Base-by-base conservation (phyloP, 2,888 invertebrate species). In the Andrena camellia region DNA sequence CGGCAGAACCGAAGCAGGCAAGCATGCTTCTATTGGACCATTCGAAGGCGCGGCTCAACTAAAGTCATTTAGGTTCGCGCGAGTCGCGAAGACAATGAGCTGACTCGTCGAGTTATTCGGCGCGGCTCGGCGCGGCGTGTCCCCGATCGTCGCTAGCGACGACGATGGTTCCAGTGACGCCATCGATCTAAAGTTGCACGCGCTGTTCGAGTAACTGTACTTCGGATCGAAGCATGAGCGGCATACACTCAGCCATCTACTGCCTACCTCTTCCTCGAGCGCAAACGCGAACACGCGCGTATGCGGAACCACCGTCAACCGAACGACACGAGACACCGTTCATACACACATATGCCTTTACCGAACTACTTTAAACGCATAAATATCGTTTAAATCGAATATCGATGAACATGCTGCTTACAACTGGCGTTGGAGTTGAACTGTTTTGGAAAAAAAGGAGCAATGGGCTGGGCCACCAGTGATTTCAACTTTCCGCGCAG, bases 191-290 rank as follows among this genome's bases (percentile, higher is more conserved):
- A 90, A 88, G 86, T 86, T 89, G 84, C 88, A 87, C 86, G 85
- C 88, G 81, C 83, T 87, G 81, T 84, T 88, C 88, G 89, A 86
- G 85, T 92, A 92, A 92, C 91, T 92, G 91, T 92, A 92, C 88
- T 86, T 83, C 64, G 80, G 64, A 83, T 86, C 86, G 80, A 83
- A 81, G 84, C 81, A 85, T 75, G 79, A 76, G 71, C 57, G 57
- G 29, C 68, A 75, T 60, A 74, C 67, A 74, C 67, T 7, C 68
- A 64, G 54, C 54, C 64, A 10, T 60, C 48, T 59, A 50, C 62
- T 62, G 8, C 57, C 52, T 59, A 50, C 69, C 42, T 50, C 23
- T 71, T 59, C 42, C 68, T 63, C 54, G 26, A 33, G 13, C 29
- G 57, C n/a, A 54, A 20, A 33, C 33, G 20, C 26, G 35, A 29